These are phyloP conservation scores for Euura saliciscinereae DNA, from an alignment of 1,140 invertebrate genomes.

Conservation along the genomic window DNA sequence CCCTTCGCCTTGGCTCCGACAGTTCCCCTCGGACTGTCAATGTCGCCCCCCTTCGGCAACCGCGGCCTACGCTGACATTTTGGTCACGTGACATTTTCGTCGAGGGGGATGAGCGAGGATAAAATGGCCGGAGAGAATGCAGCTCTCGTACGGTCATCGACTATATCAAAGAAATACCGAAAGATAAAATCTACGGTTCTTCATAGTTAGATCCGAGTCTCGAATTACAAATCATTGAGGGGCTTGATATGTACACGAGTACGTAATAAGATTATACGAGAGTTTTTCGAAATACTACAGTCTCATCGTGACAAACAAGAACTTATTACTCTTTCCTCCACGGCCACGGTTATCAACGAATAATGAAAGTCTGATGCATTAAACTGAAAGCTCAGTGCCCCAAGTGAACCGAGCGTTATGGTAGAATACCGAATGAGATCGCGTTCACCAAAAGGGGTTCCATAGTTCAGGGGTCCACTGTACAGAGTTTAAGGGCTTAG, in stretches of 20 bases:
- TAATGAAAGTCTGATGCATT: background rate
- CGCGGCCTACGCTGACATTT: conserved; percentile 24
- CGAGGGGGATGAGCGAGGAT: background rate
- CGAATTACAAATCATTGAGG: no score
- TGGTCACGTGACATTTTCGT: conserved; percentile 25
- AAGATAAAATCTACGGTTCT: background rate
- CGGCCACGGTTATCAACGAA: no score
- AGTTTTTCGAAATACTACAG: no score
- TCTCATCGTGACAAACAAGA: no score
- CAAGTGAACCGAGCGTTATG: background rate
- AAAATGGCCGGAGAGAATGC: background rate
- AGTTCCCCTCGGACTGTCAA: conserved; percentile 7
- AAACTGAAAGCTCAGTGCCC: background rate
- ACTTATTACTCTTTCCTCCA: no score
- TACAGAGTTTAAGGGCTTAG: conserved; percentile 13
- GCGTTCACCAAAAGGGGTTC: background rate
- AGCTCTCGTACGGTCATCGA: no score
- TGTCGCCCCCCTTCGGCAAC: background rate
- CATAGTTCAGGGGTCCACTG: background rate
- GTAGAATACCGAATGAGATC: conserved; percentile 1
- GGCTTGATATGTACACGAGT: no score
- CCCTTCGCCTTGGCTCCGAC: background rate
- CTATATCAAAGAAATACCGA: background rate
- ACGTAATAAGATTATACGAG: no score
- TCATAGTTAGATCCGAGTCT: no score